phyloP scores from a whole-genome alignment of 2,113 vertebrate genomes.

The Chunga burmeisteri region DNA sequence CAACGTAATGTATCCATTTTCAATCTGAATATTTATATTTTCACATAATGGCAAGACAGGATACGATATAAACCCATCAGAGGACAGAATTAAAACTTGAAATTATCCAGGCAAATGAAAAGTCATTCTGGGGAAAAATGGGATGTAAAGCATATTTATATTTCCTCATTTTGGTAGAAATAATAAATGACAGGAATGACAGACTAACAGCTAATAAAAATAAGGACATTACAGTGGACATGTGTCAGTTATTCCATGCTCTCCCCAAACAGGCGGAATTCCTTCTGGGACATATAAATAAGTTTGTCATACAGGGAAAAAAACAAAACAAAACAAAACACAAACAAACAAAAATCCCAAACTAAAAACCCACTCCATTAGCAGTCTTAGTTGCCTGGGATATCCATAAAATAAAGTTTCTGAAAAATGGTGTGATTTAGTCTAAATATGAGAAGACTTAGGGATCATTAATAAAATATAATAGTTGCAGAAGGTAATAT shows the following conservation, averaged over 20 bases:
- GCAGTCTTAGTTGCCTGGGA: not conserved
- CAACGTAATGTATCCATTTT: not conserved
- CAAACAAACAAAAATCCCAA: not conserved
- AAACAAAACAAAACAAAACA: not conserved
- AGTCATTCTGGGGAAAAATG: not conserved
- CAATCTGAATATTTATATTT: not conserved
- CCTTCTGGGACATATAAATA: not conserved
- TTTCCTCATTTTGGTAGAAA: not conserved
- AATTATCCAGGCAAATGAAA: not conserved
- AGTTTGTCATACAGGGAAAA: not conserved
- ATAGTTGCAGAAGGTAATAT: not conserved
- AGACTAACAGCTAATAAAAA: not conserved
- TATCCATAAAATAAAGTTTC: not conserved
- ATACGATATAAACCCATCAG: not conserved
- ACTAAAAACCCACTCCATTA: not conserved
- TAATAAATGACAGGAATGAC: not conserved
- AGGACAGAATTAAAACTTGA: not conserved
- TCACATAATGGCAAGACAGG: not conserved
- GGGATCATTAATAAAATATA: not conserved
- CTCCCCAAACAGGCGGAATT: not conserved
- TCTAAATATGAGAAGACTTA: not conserved
- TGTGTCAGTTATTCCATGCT: rapidly evolving
- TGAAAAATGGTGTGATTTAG: not conserved
- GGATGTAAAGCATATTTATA: not conserved
- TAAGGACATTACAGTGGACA: not conserved